Percentiles rank a stretch among this genome's conserved stretches.
These are phyloP conservation scores for Raphicerus campestris DNA, from an alignment of 2,113 vertebrate genomes.

Conservation along the genomic window DNA sequence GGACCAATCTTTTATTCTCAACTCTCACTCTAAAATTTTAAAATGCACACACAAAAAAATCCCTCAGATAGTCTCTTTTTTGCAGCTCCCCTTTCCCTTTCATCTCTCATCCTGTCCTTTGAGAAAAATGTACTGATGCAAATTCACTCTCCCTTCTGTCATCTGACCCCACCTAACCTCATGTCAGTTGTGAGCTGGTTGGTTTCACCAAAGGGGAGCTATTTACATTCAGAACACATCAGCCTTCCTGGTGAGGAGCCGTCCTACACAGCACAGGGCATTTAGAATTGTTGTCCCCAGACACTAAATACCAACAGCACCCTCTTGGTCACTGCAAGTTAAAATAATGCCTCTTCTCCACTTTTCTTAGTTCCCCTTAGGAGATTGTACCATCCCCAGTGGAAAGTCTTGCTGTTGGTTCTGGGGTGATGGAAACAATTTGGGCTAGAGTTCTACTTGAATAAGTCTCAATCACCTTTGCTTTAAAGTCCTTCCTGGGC, in stretches of 20 bases:
- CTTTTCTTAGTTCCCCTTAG: background rate
- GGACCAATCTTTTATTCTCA: no score
- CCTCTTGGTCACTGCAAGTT: background rate
- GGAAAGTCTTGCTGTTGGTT: background rate
- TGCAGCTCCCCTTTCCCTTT: background rate
- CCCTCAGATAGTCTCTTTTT: background rate
- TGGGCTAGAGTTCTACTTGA: background rate
- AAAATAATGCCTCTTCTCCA: background rate
- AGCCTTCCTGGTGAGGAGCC: background rate
- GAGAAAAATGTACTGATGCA: background rate
- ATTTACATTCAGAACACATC: background rate
- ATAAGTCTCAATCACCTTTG: background rate
- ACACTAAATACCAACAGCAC: background rate
- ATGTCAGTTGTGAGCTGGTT: background rate
- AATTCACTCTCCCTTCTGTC: background rate
- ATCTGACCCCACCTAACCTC: rapidly evolving
- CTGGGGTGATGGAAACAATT: background rate
- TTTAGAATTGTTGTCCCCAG: background rate
- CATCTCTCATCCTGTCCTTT: background rate
- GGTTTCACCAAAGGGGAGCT: background rate
- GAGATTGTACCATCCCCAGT: background rate
- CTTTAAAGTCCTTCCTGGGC: background rate
- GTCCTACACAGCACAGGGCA: background rate
- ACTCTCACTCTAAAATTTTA: no score
- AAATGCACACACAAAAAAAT: background rate